phyloP scores from a whole-genome alignment of 2,797 vertebrate genomes.

The Rhynchotus rufescens region DNA sequence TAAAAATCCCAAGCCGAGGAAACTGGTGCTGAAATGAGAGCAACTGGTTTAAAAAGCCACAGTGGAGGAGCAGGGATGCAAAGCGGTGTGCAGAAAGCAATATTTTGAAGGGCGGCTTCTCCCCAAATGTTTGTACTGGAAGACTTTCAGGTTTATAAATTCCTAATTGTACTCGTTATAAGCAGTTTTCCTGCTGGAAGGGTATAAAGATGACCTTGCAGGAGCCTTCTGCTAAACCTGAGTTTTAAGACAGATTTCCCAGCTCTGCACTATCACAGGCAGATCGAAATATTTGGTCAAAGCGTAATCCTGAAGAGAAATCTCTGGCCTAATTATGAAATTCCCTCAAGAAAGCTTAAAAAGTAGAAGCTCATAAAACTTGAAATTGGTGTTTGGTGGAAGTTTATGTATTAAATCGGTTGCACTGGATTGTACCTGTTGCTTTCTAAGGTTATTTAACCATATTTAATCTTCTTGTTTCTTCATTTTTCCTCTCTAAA shows the following conservation, averaged over 20 bases:
- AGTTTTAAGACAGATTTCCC: constrained; percentile 34
- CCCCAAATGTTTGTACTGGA: neutral
- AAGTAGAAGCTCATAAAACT: neutral
- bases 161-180: neutral
- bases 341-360: neutral
- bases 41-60: constrained; percentile 13
- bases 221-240: constrained; percentile 6
- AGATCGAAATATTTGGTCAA: constrained; percentile 12
- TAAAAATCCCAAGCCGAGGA: constrained; percentile 29
- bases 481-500: neutral
- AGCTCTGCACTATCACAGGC: neutral
- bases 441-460: neutral
- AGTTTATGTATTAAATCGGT: neutral
- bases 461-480: neutral
- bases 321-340: neutral
- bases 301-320: neutral
- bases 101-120: constrained; percentile 26
- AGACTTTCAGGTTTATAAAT: neutral
- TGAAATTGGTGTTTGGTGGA: neutral
- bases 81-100: neutral
- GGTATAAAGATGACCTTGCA: constrained; percentile 38
- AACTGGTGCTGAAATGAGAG: neutral
- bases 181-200: neutral
- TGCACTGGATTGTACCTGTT: neutral
- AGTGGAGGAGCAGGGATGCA: constrained; percentile 15